Evolutionary conservation across 2,888 invertebrate genomes (phyloP), one percentile per base, ranked within the genome.

Genomic region (Trissolcus japonicus): DNA sequence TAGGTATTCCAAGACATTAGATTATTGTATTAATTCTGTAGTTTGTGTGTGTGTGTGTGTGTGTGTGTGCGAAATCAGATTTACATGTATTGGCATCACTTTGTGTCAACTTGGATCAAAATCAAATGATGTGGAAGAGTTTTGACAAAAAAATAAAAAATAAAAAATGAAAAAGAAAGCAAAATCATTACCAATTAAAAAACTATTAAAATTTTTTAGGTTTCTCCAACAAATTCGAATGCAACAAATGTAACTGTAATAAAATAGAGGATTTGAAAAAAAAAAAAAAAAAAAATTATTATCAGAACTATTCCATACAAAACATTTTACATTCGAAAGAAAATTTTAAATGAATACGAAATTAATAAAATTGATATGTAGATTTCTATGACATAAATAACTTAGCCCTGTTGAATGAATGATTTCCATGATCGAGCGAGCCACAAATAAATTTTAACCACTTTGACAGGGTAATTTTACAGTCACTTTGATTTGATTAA

Each of bases 1-100:
- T 80, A 82, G 78, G 79, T 83, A 83, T 86, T 86, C 83, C 86
- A 86, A 86, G 86, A 86, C 85, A 85, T 85, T 83, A 85, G 78
- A 82, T 83, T 84, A 83, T 81, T 81, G 77, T 69, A 68, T 74
- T 74, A 80, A 79, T 80, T 80, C 76, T 81, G 80, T 79, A 77
- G 73, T 79, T 79, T 66, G 79, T 6, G 29, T 6, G 81, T 66
- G 73, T 63, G 76, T 63, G 69, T 29, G 29, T 35, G 80, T 9
- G 35, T 35, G 81, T 68, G 74, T 79, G 82, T 63, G 76, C 65
- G 69, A 61, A 67, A 77, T 69, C 68, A 76, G 67, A 79, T 69
- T 74, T 55, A 46, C 69, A 56, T 69, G 54, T 71, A 61, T 35
- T 65, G 13, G 65, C 48, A 25, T 53, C 69, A 54, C 48, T 14